Evolutionary conservation across 2,797 vertebrate species (phyloP), one percentile per base, ranked within the genome.

Genomic region (Merluccius polli): DNA sequence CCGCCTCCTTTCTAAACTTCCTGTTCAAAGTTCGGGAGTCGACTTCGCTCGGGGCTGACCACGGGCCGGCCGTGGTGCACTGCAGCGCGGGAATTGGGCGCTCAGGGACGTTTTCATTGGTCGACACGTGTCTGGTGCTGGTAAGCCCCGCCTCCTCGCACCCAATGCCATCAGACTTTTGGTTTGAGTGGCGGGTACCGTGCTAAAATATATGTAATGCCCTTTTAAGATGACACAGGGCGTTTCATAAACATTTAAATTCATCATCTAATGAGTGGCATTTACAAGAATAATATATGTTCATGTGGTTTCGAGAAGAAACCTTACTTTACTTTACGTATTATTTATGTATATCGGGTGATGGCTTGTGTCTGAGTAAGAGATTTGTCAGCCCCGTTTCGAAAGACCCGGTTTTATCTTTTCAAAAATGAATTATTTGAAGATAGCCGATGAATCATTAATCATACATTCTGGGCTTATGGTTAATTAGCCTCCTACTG

Each of bases 1-100:
- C 98, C 0, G 98, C 98, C 2, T 98, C 97, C 0, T 99, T 99
- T 92, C 94, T 99, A 33, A 98, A 99, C 86, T 99, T 99, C 88
- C 95, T 99, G 75, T 96, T 97, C 84, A 98, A 98, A 92, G 98
- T 99, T 85, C 93, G 98, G 0, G 97, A 98, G 86, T 99, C 96
- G 0, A 95, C 95, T 16, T 96, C 95, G 0, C 87, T 99, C 6
- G 92, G 87, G 73, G 80, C 76, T 0, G 96, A 94, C 35, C 92
- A 97, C 0, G 98, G 98, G 9, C 97, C 98, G 0, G 85, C 96
- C 0, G 96, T 99, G 84, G 97, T 99, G 75, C 98, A 99, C 91
- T 99, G 98, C 92, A 99, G 98, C 0, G 98, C 98, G 0, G 98
- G 98, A 75, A 99, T 99, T 0, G 98, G 98, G 30, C 91, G 98